phyloP scores from a whole-genome alignment of 2,113 vertebrate genomes.

The Strix uralensis region DNA sequence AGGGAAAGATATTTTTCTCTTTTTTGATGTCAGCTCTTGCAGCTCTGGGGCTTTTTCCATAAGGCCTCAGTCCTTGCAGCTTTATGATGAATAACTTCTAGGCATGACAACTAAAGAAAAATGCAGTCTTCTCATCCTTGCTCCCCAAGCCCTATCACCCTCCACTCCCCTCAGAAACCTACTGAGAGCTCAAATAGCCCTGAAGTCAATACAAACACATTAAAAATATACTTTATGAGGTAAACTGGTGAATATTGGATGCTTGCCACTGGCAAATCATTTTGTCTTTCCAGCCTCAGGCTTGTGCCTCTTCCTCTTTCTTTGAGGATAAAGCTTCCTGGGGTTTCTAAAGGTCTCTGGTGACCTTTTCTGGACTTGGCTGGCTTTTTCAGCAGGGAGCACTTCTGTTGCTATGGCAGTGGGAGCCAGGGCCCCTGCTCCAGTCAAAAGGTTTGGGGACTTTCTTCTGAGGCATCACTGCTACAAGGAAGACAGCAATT shows the following conservation, averaged over 20 bases:
- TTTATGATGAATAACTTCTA: not conserved
- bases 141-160: not conserved
- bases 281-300: not conserved
- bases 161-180: not conserved
- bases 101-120: not conserved
- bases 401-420: constrained; percentile 1
- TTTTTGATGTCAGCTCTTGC: not conserved
- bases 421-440: not conserved
- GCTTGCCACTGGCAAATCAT: not conserved
- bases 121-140: not conserved
- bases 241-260: not conserved
- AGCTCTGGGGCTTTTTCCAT: fast-evolving
- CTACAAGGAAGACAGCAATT: not conserved
- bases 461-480: not conserved
- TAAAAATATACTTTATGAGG: not conserved
- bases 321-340: not conserved
- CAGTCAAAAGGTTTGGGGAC: not conserved
- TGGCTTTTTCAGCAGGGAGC: not conserved
- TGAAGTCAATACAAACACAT: not conserved
- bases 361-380: not conserved
- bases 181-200: not conserved
- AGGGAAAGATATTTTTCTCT: not conserved
- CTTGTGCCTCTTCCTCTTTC: not conserved
- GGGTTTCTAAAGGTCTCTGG: not conserved
- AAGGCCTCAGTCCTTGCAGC: not conserved